Percentiles rank a stretch among this genome's conserved stretches.
Conservation (phyloP, 2,888 invertebrate genomes). For the Carpatolechia fugitivella region DNA sequence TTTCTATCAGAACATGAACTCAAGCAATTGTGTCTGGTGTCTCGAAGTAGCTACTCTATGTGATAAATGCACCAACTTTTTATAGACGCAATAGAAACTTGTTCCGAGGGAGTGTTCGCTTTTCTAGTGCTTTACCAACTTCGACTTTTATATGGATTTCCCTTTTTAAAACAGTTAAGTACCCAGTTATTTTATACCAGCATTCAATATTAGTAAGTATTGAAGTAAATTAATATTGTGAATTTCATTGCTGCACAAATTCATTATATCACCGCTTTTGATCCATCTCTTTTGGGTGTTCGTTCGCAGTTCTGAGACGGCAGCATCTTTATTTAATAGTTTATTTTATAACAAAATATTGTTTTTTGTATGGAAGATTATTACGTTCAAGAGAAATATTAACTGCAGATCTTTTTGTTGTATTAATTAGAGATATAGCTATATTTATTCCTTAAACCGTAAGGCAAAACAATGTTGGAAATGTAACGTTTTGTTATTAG, state of each 20-base stretch:
- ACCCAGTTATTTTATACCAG: background rate
- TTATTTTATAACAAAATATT: no score
- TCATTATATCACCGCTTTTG: no score
- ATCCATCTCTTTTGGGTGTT: no score
- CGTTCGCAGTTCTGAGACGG: no score
- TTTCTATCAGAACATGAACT: slow-evolving; percentile 8
- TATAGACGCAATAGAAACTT: slow-evolving; percentile 19
- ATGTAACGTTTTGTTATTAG: slow-evolving; percentile 14
- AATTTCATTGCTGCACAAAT: no score
- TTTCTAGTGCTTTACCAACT: background rate
- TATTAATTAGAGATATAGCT: no score
- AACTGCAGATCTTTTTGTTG: no score
- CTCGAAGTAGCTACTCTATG: slow-evolving; percentile 11
- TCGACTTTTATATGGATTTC: background rate
- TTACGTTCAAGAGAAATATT: no score
- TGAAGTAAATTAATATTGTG: background rate
- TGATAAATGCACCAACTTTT: slow-evolving; percentile 18
- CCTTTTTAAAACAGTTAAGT: background rate
- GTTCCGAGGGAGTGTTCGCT: background rate
- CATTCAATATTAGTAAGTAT: background rate
- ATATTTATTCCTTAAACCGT: no score
- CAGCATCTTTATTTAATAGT: no score
- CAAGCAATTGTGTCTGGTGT: slow-evolving; percentile 9
- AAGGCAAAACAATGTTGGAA: slow-evolving; percentile 5
- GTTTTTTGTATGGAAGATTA: no score